Base-by-base conservation (phyloP, 2,888 invertebrate species). In the Eupithecia subumbrata region DNA sequence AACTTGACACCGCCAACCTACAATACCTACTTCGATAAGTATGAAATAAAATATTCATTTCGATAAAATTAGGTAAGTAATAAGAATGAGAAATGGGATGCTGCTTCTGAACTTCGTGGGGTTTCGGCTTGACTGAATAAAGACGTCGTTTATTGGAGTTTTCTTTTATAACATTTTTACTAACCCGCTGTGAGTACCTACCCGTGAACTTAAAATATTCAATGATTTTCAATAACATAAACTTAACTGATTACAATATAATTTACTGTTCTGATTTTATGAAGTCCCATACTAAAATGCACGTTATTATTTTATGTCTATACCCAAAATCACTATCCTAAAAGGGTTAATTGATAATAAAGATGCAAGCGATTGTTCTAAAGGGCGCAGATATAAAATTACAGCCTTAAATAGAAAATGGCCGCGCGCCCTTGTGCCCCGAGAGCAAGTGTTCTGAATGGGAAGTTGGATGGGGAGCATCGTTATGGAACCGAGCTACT, bases 1-100 rank as follows among this genome's bases (percentile, higher is more conserved):
- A 88, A 90, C 90, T 91, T 90, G 88, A 91, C 90, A 90, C 88
- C 86, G 82, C 81, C 83, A 80, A 82, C 82, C 80, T 83, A 86
- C 78, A 84, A 85, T 85, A 85, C 60, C 60, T 60, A 60, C 84
- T 83, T 81, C 81, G 84, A 88, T 81, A 83, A 83, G 77, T 80
- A 81, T 75, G 75, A 77, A 81, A 81, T 80, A 81, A 82, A 80
- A 82, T 79, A 82, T 80, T 80, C 79, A 82, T 80, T 78, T 82
- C 76, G 45, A 56, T 60, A 78, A 77, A 79, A 79, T 78, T 79
- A 79, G 74, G 74, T 75, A 76, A 43, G 76, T 76, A 72, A 77
- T 73, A 78, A 76, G 77, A 76, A 81, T 63, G 78, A 78, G 79
- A 77, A 81, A 79, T 78, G 71, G 71, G 72, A 79, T 74, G 74